Conservation (phyloP, 2,113 vertebrate species). For the Coracopsis vasa region DNA sequence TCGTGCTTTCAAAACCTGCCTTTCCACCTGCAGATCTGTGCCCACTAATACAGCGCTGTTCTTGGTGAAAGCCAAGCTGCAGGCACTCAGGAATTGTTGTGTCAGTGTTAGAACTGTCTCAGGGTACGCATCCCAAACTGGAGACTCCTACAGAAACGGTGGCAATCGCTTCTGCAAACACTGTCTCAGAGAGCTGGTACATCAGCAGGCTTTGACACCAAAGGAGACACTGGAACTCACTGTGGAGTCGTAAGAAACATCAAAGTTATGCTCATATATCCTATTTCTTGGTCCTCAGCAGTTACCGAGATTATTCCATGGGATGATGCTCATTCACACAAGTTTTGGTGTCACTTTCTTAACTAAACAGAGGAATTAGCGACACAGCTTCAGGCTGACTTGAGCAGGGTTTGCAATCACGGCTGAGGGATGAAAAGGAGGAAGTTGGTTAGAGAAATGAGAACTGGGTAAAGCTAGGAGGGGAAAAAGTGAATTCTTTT, state of each 20-base stretch:
- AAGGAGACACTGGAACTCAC: not conserved
- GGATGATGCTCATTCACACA: accelerated
- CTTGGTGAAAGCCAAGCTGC: not conserved
- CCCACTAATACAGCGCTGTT: not conserved
- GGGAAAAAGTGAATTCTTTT: not conserved
- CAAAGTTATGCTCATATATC: not conserved
- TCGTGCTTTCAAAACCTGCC: not conserved
- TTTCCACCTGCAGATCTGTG: not conserved
- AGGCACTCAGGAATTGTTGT: not conserved
- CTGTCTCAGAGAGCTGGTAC: too few relatives aligned
- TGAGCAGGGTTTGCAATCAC: not conserved
- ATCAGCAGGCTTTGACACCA: not conserved
- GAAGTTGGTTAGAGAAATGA: not conserved
- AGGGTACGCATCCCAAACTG: not conserved
- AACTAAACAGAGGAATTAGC: not conserved
- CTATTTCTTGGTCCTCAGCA: not conserved
- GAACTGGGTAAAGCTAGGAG: not conserved
- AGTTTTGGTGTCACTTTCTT: not conserved
- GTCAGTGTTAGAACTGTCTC: not conserved
- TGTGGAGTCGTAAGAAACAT: not conserved
- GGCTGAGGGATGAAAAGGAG: not conserved
- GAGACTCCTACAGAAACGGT: not conserved
- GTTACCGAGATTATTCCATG: too few relatives aligned
- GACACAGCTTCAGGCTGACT: not conserved
- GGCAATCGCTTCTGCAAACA: accelerated